Evolutionary conservation across 2,113 vertebrate genomes (phyloP).

Genomic region (Melanocharis versteri): DNA sequence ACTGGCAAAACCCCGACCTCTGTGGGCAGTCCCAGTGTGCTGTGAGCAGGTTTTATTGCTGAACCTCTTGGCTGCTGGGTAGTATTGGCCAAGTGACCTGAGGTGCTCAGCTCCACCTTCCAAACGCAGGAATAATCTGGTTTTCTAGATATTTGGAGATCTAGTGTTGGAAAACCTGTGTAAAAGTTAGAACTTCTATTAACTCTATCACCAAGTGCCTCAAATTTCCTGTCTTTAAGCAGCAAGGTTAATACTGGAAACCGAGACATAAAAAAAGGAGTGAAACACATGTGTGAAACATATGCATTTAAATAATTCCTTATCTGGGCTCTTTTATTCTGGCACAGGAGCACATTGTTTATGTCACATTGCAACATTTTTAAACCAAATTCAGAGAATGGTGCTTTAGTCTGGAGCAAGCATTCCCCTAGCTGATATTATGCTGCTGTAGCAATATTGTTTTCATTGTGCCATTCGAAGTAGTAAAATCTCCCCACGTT

Average conservation of each 20-base stretch:
- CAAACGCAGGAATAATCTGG: not conserved
- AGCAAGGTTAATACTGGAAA: not conserved
- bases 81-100: not conserved
- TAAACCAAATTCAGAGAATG: not conserved
- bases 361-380: not conserved
- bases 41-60: not conserved
- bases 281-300: not conserved
- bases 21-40: fast-evolving
- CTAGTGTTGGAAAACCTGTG: not conserved
- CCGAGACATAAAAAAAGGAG: not conserved
- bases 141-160: not conserved
- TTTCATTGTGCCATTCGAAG: not conserved
- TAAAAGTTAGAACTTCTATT: not conserved
- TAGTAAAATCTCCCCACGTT: not conserved
- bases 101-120: not conserved
- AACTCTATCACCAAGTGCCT: not conserved
- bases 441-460: not conserved
- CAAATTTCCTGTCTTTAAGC: not conserved
- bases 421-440: not conserved
- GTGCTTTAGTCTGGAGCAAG: not conserved
- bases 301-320: not conserved
- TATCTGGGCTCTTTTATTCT: not conserved
- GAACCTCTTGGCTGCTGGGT: not conserved
- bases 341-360: not conserved
- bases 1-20: not conserved